Conservation (phyloP, 2,797 vertebrate genomes). For the Enteromius mattozi region DNA sequence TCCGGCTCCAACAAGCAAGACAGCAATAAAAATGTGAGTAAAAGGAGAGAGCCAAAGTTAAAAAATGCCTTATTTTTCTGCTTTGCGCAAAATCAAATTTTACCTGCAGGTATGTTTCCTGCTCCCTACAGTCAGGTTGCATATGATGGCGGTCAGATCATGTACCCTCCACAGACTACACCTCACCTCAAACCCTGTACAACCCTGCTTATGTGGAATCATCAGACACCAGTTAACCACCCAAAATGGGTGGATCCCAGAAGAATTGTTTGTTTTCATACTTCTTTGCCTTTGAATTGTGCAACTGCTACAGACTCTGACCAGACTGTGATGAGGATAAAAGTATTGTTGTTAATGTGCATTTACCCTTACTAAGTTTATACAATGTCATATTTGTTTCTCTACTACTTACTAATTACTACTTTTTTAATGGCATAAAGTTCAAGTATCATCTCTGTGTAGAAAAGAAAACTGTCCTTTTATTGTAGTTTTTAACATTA, state of each 20-base stretch:
- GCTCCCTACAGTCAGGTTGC: slow-evolving; percentile 77
- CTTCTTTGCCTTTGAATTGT: slow-evolving; percentile 54
- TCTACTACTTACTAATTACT: neutral
- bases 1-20: neutral
- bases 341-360: too few species aligned
- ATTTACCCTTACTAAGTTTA: too few species aligned
- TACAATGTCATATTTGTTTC: neutral
- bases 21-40: neutral
- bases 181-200: slow-evolving; percentile 83
- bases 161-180: slow-evolving; percentile 63
- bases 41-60: too few species aligned
- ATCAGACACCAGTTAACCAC: slow-evolving; percentile 75
- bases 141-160: slow-evolving; percentile 65
- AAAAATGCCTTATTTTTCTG: neutral
- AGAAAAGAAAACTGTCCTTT: too few species aligned
- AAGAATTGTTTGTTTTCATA: neutral
- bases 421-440: too few species aligned
- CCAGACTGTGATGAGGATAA: too few species aligned
- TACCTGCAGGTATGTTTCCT: slow-evolving; percentile 63
- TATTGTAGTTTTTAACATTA: too few species aligned
- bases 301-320: neutral
- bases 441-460: too few species aligned
- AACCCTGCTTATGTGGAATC: slow-evolving; percentile 86
- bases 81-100: neutral
- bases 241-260: neutral